Evolutionary conservation across 2,797 vertebrate genomes (phyloP), one percentile per base, ranked within the genome.

Genomic region (Oceanodroma leucorhoa): DNA sequence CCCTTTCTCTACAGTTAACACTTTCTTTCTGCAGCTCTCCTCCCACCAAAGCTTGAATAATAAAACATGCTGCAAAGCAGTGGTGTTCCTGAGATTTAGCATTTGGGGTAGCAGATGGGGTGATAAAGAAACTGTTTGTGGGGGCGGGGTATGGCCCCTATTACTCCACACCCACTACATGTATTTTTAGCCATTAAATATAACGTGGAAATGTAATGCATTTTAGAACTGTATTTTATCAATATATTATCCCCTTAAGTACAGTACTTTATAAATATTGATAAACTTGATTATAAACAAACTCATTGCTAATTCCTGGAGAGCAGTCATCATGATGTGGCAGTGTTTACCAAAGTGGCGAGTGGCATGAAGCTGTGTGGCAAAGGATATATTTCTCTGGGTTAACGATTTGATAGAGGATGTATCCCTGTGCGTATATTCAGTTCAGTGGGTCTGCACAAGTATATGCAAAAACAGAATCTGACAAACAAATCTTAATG

Each of bases 41-140:
- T 97, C 97, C 96, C 91, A 96, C 96, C 96, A 96, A 96, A 95
- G 96, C 98, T 95, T 97, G 97, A 97, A 98, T 98, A 98, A 98
- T 97, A 98, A 97, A 97, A 96, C 98, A 98, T 97, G 97, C 97
- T 98, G 98, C 96, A 97, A 97, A 98, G 96, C 98, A 98, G 97
- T 97, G 97, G 97, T 98, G 97, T 97, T 98, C 97, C 96, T 98
- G 96, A 95, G 96, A 97, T 96, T 97, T 97, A 98, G 96, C 98
- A 98, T 98, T 98, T 98, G 98, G 98, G 97, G 94, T 97, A 96
- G 97, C 98, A 98, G 98, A 98, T 98, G 98, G 98, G 98, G 97
- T 97, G 97, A 98, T 97, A 98, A 98, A 94, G 94, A 98, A 98
- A 97, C 97, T 98, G 97, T 97, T 97, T 97, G 87, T 97, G 97